These are phyloP conservation scores for Pseudochromis fuscus DNA, from an alignment of 2,797 vertebrate species.

Conservation along the genomic window DNA sequence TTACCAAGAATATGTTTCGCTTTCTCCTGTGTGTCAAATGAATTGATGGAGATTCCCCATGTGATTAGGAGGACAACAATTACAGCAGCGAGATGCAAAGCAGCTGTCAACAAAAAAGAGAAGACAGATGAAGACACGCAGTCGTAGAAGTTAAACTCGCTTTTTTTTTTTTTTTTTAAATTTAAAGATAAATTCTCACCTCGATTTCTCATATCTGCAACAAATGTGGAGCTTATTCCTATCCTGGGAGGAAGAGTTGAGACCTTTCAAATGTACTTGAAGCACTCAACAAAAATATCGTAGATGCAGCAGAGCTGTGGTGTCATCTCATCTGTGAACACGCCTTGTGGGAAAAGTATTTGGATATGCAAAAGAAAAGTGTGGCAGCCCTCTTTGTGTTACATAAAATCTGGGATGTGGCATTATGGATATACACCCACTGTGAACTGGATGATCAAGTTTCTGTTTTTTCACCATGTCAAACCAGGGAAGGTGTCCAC, in stretches of 20 bases:
- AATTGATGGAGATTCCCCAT: slow-evolving; percentile 44
- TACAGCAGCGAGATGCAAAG: slow-evolving; percentile 29
- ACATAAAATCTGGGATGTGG: slow-evolving; percentile 55
- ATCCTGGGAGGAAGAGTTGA: slow-evolving; percentile 3
- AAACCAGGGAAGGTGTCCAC: slow-evolving; percentile 1
- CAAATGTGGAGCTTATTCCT: slow-evolving; percentile 1
- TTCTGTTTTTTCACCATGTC: slow-evolving; percentile 25
- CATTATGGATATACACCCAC: slow-evolving; percentile 23
- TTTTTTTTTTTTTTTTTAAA: slow-evolving; percentile 1
- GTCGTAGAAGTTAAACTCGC: neutral
- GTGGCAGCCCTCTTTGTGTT: slow-evolving; percentile 4
- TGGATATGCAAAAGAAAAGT: slow-evolving; percentile 1
- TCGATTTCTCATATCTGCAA: slow-evolving; percentile 69
- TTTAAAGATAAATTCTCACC: slow-evolving; percentile 72
- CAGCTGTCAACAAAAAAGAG: slow-evolving; percentile 57
- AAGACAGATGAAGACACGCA: slow-evolving; percentile 11
- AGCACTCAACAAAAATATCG: slow-evolving; percentile 15
- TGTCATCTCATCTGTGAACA: slow-evolving; percentile 35
- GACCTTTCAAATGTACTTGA: slow-evolving; percentile 26
- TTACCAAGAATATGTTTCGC: slow-evolving; percentile 47
- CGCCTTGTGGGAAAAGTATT: neutral
- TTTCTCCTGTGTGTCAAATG: slow-evolving; percentile 19
- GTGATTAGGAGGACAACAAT: slow-evolving; percentile 53
- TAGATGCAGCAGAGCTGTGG: slow-evolving; percentile 16
- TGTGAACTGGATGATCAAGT: slow-evolving; percentile 57